Evolutionary conservation across 2,797 vertebrate species (phyloP), one percentile per base, ranked within the genome.

Genomic region (Peromyscus attwateri): DNA sequence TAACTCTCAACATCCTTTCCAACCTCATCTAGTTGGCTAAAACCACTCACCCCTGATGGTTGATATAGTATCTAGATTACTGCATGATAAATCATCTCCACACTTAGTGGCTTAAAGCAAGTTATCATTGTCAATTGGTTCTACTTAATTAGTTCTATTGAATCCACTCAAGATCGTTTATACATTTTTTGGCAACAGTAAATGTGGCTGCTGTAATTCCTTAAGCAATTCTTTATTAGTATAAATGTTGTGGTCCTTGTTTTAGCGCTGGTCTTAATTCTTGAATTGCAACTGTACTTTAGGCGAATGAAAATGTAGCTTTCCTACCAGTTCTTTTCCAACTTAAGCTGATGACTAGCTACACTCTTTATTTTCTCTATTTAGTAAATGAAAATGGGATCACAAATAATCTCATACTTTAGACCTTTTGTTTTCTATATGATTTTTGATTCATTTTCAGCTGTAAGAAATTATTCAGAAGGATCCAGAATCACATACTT

Each of bases 81-180:
- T 73, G 60, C 46, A 75, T 81, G 95, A 76, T 64, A 91, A 96
- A 87, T 23, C 25, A 70, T 97, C 23, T 13, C 52, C 21, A 92
- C 95, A 95, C 12, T 46, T 96, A 55, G 31, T 89, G 84, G 60
- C 68, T 97, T 96, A 77, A 96, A 95, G 49, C 43, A 75, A 93
- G 68, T 66, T 93, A 89, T 89, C 79, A 89, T 87, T 81, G 71
- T 77, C 89, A 87, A 89, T 89, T 89, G 43, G 75, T 66, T 93
- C 87, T 92, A 80, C 91, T 91, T 75, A 93, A 92, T 85, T 85
- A 52, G 31, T 46, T 94, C 23, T 79, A 29, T 43, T 92, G 79
- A 95, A 87, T 62, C 93, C 85, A 57, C 80, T 96, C 40, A 83
- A 60, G 40, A 85, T 92, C 31, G 76, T 90, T 95, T 92, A 75